Percentiles rank a stretch among this genome's conserved stretches.
Conservation (phyloP, 2,888 invertebrate species). For the Dasysyrphus tricinctus region DNA sequence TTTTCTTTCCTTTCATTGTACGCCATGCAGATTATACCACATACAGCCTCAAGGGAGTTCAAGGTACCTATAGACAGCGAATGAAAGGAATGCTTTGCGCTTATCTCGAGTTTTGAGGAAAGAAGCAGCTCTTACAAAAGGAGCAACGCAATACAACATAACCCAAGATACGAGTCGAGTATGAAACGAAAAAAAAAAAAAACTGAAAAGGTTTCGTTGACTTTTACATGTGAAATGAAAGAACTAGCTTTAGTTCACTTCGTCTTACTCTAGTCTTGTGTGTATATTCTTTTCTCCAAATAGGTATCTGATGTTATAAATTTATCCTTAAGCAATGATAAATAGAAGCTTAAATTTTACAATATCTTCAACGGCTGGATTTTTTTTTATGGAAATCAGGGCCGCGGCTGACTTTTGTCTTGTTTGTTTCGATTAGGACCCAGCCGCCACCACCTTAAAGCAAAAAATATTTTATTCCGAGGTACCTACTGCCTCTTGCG, state of each 20-base stretch:
- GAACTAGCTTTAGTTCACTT: constrained; percentile 62
- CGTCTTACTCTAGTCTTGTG: constrained; percentile 20
- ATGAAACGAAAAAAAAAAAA: constrained; percentile 1
- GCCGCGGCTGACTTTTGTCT: too few species aligned
- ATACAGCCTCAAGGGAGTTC: constrained; percentile 41
- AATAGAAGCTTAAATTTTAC: constrained; percentile 40
- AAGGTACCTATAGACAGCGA: not conserved
- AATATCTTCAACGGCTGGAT: constrained; percentile 6
- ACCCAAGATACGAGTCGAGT: not conserved
- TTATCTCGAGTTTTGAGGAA: constrained; percentile 57
- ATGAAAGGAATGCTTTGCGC: constrained; percentile 68
- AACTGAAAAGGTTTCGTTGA: constrained; percentile 53
- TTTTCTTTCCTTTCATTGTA: constrained; percentile 48
- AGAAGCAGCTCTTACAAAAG: constrained; percentile 44
- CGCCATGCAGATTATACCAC: constrained; percentile 57
- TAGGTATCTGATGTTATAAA: constrained; percentile 69
- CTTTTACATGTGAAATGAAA: constrained; percentile 66
- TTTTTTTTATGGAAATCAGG: not conserved
- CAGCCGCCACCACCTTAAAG: too few species aligned
- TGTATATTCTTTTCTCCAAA: constrained; percentile 44
- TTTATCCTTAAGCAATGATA: constrained; percentile 69
- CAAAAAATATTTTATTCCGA: too few species aligned
- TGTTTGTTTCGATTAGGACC: too few species aligned
- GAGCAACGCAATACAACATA: constrained; percentile 51
- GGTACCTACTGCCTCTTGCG: too few species aligned